These are phyloP conservation scores for Gymnobelideus leadbeateri DNA, from an alignment of 2,113 vertebrate genomes.

Conservation along the genomic window DNA sequence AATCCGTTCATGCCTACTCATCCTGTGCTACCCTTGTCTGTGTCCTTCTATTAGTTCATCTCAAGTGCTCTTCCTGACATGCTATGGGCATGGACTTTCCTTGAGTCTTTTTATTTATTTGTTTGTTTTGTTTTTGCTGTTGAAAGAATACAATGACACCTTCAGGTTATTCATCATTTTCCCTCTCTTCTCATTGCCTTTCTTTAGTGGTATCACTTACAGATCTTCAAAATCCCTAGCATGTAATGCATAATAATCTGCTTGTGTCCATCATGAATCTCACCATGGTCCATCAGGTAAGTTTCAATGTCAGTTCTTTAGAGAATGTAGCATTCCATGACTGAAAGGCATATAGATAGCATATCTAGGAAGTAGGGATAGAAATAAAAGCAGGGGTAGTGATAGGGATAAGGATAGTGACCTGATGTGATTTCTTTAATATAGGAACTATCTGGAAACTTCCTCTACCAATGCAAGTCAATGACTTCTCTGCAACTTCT, in stretches of 20 bases:
- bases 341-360: neutral
- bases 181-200: neutral
- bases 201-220: neutral
- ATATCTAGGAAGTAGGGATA: neutral
- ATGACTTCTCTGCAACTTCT: neutral
- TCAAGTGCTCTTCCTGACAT: neutral
- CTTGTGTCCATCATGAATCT: neutral
- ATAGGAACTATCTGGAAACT: neutral
- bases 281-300: neutral
- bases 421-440: neutral
- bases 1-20: neutral
- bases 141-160: neutral
- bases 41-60: neutral
- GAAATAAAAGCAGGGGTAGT: neutral
- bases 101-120: neutral
- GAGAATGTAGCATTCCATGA: neutral
- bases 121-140: neutral
- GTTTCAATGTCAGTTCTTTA: neutral
- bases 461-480: neutral
- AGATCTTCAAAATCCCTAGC: neutral
- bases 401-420: neutral
- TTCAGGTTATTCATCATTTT: neutral
- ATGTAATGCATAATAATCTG: neutral
- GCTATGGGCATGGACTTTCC: neutral
- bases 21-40: neutral